Conservation (phyloP, 2,888 invertebrate species). For the Diaprepes abbreviatus region DNA sequence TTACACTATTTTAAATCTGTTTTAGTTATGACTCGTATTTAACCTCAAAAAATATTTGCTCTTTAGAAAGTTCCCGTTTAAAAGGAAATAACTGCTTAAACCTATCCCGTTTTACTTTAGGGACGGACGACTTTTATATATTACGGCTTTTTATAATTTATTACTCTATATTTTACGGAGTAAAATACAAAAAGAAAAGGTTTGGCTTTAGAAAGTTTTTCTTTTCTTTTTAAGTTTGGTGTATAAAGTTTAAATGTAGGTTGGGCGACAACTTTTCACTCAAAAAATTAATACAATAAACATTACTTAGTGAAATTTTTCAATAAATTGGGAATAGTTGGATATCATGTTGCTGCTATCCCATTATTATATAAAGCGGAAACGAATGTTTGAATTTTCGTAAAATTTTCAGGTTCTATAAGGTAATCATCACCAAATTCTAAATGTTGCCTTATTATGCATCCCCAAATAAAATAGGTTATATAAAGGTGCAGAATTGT, state of each 20-base stretch:
- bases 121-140: slow-evolving; percentile 36
- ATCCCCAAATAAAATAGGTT: no score
- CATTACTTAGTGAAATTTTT: no score
- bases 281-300: no score
- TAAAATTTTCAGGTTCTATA: no score
- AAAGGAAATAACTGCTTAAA: slow-evolving; percentile 13
- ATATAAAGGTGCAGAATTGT: no score
- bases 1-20: neutral
- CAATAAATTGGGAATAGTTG: no score
- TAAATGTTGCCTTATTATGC: no score
- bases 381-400: no score
- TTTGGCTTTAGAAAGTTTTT: slow-evolving; percentile 1
- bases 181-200: slow-evolving; percentile 37
- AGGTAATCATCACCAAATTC: no score
- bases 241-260: neutral
- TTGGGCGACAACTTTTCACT: neutral
- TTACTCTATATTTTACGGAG: slow-evolving; percentile 41
- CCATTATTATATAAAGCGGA: no score
- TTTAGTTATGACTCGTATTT: neutral
- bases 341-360: no score
- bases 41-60: neutral
- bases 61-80: neutral
- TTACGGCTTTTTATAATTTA: slow-evolving; percentile 44
- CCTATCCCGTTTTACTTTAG: slow-evolving; percentile 8
- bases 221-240: neutral